Evolutionary conservation across 2,113 vertebrate species (phyloP), one percentile per base, ranked within the genome.

Genomic region (Pseudorectes ferrugineus): DNA sequence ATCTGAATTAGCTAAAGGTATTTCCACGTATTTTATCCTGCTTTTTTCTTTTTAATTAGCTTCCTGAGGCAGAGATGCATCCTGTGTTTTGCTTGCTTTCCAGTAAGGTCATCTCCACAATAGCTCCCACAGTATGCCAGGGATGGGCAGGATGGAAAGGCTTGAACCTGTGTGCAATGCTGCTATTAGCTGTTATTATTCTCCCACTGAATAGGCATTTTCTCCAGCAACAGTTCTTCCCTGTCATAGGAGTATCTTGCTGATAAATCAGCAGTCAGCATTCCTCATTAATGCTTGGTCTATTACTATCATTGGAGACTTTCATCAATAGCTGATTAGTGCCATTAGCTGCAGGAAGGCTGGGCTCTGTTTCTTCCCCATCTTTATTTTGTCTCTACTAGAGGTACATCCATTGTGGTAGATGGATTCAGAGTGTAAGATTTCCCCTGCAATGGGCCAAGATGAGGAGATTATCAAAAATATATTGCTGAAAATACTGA

Each of bases 1-100:
- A 90, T 90, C 82, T 88, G 85, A 83, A 95, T 80, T 67, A 93
- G 55, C 66, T 89, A 11, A 91, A 91, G 63, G 43, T 91, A 84
- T 95, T 95, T 89, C 90, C 36, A 91, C 26, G 9, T 95, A 35
- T 62, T 85, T 68, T 83, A 16, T 83, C 78, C 54, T 66, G 21
- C 35, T 74, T 80, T 80, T 81, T 84, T 45, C 38, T 80, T 82
- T 92, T 95, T 84, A 88, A 96, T 92, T 82, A 76, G 52, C n/a
- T 88, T 90, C 42, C 55, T 20, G 10, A 85, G 35, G 55, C 45
- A 83, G 76, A 72, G n/a, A 14, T 75, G 51, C 48, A 77, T 70
- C 68, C 66, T 80, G 20, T 38, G 20, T 85, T 90, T 66, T 42
- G 12, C 21, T 7, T 24, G 24, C 35, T 80, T 86, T 89, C n/a